These are phyloP conservation scores for Alexandromys oeconomus DNA, from an alignment of 2,797 vertebrate genomes.

Conservation along the genomic window DNA sequence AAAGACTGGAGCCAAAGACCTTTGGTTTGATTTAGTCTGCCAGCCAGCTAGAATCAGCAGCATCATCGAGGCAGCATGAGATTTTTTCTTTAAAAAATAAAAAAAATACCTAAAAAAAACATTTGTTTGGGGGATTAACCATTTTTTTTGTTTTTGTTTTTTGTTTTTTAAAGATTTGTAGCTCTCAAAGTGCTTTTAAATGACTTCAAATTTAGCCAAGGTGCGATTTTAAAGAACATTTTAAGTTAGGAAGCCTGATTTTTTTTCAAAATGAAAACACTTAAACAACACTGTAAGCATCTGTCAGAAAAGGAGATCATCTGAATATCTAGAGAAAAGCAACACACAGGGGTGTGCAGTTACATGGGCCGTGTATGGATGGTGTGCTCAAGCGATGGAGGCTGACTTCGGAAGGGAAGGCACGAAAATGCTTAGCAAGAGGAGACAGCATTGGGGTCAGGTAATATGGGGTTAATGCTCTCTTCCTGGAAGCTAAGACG, in stretches of 20 bases:
- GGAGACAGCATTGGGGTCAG: not conserved
- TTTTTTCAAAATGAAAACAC: not conserved
- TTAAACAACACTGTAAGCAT: not conserved
- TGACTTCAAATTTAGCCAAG: not conserved
- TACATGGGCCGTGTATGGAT: not conserved
- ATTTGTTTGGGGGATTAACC: not conserved
- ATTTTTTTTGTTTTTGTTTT: not conserved
- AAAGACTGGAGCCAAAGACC: not conserved
- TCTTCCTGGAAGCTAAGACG: not conserved
- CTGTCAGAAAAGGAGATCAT: too few relatives aligned
- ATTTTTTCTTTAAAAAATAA: not conserved
- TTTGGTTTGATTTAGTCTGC: not conserved
- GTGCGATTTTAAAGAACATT: not conserved
- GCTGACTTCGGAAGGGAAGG: not conserved
- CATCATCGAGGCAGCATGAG: not conserved
- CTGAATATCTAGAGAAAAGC: not conserved
- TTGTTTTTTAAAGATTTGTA: not conserved
- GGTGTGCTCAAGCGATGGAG: too few relatives aligned
- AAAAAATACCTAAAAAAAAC: not conserved
- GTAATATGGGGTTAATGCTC: not conserved
- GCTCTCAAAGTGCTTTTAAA: not conserved
- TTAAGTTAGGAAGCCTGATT: not conserved
- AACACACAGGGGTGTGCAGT: too few relatives aligned
- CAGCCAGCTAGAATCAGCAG: not conserved
- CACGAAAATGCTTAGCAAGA: not conserved